These are phyloP conservation scores for Gordius sp. DNA, from an alignment of 2,888 invertebrate genomes.

Conservation along the genomic window DNA sequence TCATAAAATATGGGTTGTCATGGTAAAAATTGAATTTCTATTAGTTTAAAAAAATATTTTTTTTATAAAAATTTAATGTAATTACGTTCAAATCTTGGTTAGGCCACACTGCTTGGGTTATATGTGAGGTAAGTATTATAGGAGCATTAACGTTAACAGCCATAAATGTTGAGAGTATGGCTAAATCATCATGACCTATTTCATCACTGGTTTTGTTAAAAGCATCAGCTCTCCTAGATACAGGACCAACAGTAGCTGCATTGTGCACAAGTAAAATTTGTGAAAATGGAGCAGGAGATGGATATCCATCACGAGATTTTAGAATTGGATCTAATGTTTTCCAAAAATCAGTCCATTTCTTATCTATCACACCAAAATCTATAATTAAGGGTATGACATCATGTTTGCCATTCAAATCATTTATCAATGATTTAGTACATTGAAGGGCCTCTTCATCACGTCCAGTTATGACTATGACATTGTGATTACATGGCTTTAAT, in stretches of 20 bases:
- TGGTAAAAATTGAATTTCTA: too few relatives aligned
- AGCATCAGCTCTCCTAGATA: background rate
- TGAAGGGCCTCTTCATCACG: background rate
- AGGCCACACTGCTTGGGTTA: too few relatives aligned
- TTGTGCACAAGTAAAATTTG: background rate
- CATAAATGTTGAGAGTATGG: background rate
- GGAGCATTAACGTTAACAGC: background rate
- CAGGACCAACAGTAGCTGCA: conserved; percentile 6
- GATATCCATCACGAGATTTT: background rate
- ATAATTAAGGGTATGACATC: background rate
- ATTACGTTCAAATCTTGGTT: too few relatives aligned
- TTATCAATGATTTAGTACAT: too few relatives aligned
- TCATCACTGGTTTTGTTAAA: too few relatives aligned
- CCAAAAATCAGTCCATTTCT: background rate
- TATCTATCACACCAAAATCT: background rate
- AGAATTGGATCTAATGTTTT: background rate
- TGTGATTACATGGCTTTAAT: too few relatives aligned
- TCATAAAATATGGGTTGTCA: too few relatives aligned
- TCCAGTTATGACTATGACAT: background rate
- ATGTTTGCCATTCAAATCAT: background rate
- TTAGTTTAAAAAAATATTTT: too few relatives aligned
- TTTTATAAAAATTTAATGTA: too few relatives aligned
- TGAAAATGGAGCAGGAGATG: background rate
- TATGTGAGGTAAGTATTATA: background rate
- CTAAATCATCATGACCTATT: too few relatives aligned